Evolutionary conservation across 92 coral and sea anemone species (phyloP).

Genomic region (Zoanthus sociatus): DNA sequence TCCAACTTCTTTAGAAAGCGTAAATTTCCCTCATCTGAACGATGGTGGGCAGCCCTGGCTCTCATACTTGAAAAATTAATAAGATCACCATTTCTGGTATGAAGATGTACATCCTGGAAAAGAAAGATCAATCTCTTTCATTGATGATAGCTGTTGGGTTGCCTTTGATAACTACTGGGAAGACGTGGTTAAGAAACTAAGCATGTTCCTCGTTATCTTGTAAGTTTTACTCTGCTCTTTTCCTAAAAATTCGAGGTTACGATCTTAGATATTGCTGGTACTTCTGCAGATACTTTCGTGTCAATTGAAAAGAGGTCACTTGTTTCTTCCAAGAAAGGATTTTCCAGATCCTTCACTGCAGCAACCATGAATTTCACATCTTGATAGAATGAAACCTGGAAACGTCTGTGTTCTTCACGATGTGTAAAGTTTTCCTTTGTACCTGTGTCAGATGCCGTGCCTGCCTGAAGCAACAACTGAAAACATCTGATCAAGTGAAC

Average conservation of each 20-base stretch:
- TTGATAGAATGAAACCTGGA: slow-evolving; percentile 60
- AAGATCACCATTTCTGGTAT: not conserved
- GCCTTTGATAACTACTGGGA: too few relatives aligned
- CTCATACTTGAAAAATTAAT: slow-evolving; percentile 36
- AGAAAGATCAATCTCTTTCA: not conserved
- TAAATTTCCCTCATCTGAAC: slow-evolving; percentile 22
- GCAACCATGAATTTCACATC: slow-evolving; percentile 61
- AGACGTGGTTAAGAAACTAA: too few relatives aligned
- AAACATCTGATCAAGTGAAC: too few relatives aligned
- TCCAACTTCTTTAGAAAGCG: slow-evolving; percentile 25
- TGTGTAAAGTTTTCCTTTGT: slow-evolving; percentile 20
- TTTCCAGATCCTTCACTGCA: slow-evolving; percentile 62
- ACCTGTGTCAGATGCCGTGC: too few relatives aligned
- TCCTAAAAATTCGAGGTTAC: not conserved
- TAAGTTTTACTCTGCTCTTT: not conserved
- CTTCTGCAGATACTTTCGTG: slow-evolving; percentile 57
- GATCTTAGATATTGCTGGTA: not conserved
- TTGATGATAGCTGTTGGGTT: not conserved
- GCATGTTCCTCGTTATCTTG: not conserved
- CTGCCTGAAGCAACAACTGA: too few relatives aligned
- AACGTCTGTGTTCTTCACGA: slow-evolving; percentile 67
- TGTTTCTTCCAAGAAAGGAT: slow-evolving; percentile 71
- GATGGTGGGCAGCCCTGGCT: slow-evolving; percentile 43
- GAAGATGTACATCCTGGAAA: not conserved
- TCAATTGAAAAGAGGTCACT: slow-evolving; percentile 64